A percentile compares a stretch with the other conserved stretches of the same genome.
phyloP scores from a whole-genome alignment of 1,140 invertebrate species.

The Trichonephila clavipes region DNA sequence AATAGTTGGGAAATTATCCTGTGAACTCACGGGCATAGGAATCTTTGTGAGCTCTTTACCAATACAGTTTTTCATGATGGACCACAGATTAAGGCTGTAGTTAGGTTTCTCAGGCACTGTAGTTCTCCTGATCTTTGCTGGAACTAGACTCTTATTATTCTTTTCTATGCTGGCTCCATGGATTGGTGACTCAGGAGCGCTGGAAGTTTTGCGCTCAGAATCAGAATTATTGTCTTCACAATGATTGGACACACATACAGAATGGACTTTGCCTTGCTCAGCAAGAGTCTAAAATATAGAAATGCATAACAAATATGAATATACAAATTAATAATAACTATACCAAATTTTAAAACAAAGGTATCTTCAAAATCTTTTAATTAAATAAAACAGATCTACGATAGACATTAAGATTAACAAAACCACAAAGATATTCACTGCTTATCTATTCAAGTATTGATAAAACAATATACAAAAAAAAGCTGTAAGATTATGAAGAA shows the following conservation, averaged over 20 bases:
- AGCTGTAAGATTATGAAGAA: no score
- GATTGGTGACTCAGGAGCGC: slow-evolving; percentile 29
- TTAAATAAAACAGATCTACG: no score
- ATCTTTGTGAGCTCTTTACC: slow-evolving; percentile 99
- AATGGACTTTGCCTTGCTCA: slow-evolving; percentile 63
- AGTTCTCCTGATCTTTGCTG: slow-evolving; percentile 84
- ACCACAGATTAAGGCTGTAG: slow-evolving; percentile 98
- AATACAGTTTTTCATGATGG: slow-evolving; percentile 99
- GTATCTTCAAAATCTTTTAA: background rate
- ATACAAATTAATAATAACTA: background rate
- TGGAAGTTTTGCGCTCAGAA: slow-evolving; percentile 36
- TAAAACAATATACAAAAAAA: no score
- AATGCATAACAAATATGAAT: background rate
- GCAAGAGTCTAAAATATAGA: slow-evolving; percentile 44
- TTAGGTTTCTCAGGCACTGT: slow-evolving; percentile 96
- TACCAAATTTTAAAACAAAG: background rate
- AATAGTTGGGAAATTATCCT: background rate
- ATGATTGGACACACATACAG: slow-evolving; percentile 34
- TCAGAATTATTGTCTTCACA: slow-evolving; percentile 24
- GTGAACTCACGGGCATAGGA: slow-evolving; percentile 92
- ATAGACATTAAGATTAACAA: no score
- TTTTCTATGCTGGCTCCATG: background rate
- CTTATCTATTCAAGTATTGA: no score
- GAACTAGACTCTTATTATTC: slow-evolving; percentile 21
- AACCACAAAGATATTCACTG: no score